Percentiles rank a stretch among this genome's conserved stretches.
Evolutionary conservation across 2,113 vertebrate species (phyloP).

Genomic region (Nothoprocta perdicaria): DNA sequence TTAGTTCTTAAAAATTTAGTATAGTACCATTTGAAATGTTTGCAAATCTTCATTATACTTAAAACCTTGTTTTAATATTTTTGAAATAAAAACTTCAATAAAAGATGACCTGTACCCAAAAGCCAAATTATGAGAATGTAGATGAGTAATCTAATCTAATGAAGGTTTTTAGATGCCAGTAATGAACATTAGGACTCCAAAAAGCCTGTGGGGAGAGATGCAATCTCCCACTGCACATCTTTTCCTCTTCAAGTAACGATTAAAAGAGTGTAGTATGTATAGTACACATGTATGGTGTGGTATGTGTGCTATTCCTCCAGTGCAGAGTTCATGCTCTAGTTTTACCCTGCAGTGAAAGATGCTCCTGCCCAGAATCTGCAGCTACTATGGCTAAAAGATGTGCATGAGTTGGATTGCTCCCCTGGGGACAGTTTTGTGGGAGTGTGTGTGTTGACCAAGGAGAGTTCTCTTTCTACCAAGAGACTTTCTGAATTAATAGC

Average conservation of each 20-base stretch:
- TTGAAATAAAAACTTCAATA: not conserved
- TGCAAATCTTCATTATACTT: not conserved
- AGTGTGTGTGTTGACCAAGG: fast-evolving
- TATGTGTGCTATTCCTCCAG: not conserved
- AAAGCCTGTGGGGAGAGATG: not conserved
- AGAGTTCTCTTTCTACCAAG: not conserved
- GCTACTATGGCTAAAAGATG: not conserved
- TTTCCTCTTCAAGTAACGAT: not conserved
- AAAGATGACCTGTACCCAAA: not conserved
- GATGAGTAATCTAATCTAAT: not conserved
- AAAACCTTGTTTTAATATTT: not conserved
- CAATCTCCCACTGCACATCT: fast-evolving
- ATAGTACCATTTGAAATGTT: not conserved
- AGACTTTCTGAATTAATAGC: not conserved
- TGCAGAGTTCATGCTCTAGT: not conserved
- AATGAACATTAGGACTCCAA: not conserved
- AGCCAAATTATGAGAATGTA: not conserved
- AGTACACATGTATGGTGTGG: not conserved
- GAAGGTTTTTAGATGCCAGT: not conserved
- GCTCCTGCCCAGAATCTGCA: not conserved
- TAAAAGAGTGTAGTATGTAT: not conserved
- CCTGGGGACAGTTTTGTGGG: not conserved
- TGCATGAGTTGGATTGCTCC: not conserved
- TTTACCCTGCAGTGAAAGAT: fast-evolving
- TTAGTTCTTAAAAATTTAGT: not conserved